Conservation (phyloP, 2,888 invertebrate genomes). For the Pseudoips prasinana region DNA sequence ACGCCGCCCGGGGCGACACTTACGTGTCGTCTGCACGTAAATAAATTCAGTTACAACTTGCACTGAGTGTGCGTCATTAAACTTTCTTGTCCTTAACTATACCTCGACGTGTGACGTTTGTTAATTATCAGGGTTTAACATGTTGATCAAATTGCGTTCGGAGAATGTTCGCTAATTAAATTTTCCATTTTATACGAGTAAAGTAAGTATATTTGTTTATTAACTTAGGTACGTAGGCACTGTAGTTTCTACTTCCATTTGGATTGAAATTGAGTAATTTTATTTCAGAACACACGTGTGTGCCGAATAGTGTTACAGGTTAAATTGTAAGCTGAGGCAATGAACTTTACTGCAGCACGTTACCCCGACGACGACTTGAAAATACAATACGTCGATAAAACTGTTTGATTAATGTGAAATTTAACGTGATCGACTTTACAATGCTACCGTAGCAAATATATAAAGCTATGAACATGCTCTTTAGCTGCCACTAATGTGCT, state of each 20-base stretch:
- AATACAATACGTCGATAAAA: conserved; percentile 51
- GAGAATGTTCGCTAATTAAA: conserved; percentile 27
- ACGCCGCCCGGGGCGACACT: conserved; percentile 66
- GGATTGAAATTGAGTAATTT: too few relatives aligned
- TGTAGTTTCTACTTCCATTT: background rate
- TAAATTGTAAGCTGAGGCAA: conserved; percentile 24
- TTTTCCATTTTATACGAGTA: conserved; percentile 15
- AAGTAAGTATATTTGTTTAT: conserved; percentile 18
- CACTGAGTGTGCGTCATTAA: conserved; percentile 73
- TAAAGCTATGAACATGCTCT: conserved; percentile 70
- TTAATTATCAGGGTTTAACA: conserved; percentile 62
- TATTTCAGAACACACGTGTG: conserved; percentile 1
- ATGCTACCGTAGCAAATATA: conserved; percentile 55
- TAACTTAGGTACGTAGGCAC: conserved; percentile 11
- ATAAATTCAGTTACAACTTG: conserved; percentile 72
- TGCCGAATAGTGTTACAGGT: conserved; percentile 16
- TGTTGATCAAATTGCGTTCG: conserved; percentile 32
- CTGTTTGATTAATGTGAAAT: conserved; percentile 70
- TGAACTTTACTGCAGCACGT: conserved; percentile 28
- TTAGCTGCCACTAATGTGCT: conserved; percentile 76
- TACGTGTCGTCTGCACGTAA: conserved; percentile 70
- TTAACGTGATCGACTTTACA: conserved; percentile 67
- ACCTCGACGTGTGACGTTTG: conserved; percentile 55
- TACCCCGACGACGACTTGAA: conserved; percentile 30
- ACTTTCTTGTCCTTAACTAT: conserved; percentile 69